phyloP scores from a whole-genome alignment of 2,888 invertebrate species.

The Blera fallax region DNA sequence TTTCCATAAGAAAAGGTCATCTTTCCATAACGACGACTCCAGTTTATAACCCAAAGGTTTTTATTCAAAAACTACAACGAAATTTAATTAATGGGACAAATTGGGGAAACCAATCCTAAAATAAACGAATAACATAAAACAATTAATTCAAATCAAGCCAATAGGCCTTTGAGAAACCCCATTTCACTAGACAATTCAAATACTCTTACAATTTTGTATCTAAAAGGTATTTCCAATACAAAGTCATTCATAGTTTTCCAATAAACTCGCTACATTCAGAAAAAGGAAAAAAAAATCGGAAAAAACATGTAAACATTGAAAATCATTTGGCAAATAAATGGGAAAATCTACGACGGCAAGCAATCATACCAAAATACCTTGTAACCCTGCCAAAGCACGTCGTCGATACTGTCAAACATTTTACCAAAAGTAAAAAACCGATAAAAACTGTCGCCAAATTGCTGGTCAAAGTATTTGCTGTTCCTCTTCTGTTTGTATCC shows the following conservation, averaged over 20 bases:
- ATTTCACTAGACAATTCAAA: too few relatives aligned
- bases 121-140: too few relatives aligned
- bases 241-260: background rate
- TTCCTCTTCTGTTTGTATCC: background rate
- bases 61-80: too few relatives aligned
- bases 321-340: slow-evolving; percentile 12
- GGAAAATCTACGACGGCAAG: background rate
- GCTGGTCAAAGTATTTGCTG: slow-evolving; percentile 20
- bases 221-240: background rate
- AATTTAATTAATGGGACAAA: too few relatives aligned
- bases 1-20: too few relatives aligned
- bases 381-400: slow-evolving; percentile 57
- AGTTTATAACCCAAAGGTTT: too few relatives aligned
- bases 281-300: background rate
- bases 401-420: slow-evolving; percentile 46
- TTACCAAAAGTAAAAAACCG: slow-evolving; percentile 34
- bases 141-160: too few relatives aligned
- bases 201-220: too few relatives aligned
- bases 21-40: too few relatives aligned
- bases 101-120: too few relatives aligned
- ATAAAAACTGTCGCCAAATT: slow-evolving; percentile 65
- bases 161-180: too few relatives aligned
- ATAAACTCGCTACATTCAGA: background rate
- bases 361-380: slow-evolving; percentile 23
- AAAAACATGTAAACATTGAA: background rate